A percentile compares a stretch with the other conserved stretches of the same genome.
Conservation (phyloP, 2,888 invertebrate genomes). For the Agrochola litura region DNA sequence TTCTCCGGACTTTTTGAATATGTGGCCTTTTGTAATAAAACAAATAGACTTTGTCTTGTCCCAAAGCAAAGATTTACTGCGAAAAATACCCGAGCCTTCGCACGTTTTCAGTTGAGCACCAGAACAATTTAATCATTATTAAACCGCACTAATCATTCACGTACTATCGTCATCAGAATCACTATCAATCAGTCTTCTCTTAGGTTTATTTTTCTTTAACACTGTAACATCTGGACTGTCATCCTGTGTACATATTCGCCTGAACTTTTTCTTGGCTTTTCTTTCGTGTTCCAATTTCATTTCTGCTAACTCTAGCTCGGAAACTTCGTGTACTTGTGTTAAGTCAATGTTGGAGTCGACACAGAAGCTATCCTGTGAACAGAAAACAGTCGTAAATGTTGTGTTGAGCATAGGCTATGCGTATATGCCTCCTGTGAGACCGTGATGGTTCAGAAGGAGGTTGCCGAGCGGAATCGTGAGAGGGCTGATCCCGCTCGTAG, state of each 20-base stretch:
- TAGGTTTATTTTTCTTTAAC: constrained; percentile 76
- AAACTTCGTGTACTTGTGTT: constrained; percentile 86
- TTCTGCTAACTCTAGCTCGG: constrained; percentile 92
- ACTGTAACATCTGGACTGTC: constrained; percentile 78
- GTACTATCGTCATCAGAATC: constrained; percentile 83
- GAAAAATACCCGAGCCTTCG: background rate
- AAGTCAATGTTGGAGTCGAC: constrained; percentile 91
- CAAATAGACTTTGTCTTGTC: background rate
- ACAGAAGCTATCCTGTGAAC: constrained; percentile 92
- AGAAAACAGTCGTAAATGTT: background rate
- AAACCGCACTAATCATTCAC: constrained; percentile 65
- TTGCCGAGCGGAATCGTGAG: too few species aligned
- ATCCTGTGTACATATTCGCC: constrained; percentile 59
- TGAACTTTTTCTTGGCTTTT: constrained; percentile 71
- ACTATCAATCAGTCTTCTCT: constrained; percentile 81
- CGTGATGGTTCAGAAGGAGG: too few species aligned
- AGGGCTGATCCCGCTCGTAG: too few species aligned
- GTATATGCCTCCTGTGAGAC: too few species aligned
- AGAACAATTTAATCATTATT: constrained; percentile 10
- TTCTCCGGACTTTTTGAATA: too few species aligned
- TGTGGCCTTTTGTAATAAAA: background rate
- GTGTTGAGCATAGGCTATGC: too few species aligned
- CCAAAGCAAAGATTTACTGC: background rate
- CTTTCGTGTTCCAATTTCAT: constrained; percentile 85
- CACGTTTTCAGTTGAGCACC: background rate